Base-by-base conservation (phyloP, 2,888 invertebrate species). In the Perdita meconis region DNA sequence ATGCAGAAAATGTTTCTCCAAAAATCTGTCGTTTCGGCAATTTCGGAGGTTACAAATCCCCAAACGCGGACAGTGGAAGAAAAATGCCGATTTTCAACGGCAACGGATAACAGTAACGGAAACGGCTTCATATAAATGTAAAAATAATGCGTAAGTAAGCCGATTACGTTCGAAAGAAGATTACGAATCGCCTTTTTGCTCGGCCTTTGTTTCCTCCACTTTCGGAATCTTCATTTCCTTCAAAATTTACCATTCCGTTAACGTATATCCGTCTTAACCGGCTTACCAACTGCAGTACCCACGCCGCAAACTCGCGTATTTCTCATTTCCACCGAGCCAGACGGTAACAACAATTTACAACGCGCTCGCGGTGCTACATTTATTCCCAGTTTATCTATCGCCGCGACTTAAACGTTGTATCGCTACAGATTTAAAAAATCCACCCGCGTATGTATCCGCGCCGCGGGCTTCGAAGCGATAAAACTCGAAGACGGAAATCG, bases 121-220 rank as follows among this genome's bases (percentile, higher is more conserved):
- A 13, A 56, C 19, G n/a, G 34, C 3, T 16, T 6, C 3, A 44
- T 12, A 57, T 63, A 57, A 59, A 74, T 63, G 63, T 61, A 53
- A 36, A 60, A 74, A 51, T 59, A 50, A 53, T 64, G 36, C 47
- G 47, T 30, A 53, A 16, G 26, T 63, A 77, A 74, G 24, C 67
- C 40, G 67, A 68, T 77, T 75, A 75, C 16, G 44, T 38, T 19
- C 2, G 36, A 42, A 59, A 50, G 26, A 60, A 64, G 55, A 67
- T 67, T 44, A 57, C 36, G 4, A 12, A 30, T 2, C 44, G 34
- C 51, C 55, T 34, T 36, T 55, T 50, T 40, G 36, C 56, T 50
- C 40, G 56, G 19, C 65, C 47, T 74, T 78, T 56, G 51, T 53
- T 56, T 51, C 8, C 56, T n/a, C 22, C 47, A 47, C 22, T 47